Evolutionary conservation across 2,797 vertebrate genomes (phyloP).

Genomic region (Buphagus erythrorhynchus): DNA sequence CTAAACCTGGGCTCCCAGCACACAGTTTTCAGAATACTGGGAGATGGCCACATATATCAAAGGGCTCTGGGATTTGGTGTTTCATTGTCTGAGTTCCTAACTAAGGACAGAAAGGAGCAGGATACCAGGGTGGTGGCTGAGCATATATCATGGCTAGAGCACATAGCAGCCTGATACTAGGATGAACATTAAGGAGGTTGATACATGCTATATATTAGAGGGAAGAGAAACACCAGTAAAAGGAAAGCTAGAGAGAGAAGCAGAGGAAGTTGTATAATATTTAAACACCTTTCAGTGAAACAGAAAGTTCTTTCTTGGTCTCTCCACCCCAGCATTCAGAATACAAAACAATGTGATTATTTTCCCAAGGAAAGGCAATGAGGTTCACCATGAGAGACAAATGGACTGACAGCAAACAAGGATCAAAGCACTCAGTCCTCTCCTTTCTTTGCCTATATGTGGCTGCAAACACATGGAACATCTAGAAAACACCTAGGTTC

Average conservation of each 20-base stretch:
- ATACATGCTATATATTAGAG: neutral
- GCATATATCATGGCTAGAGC: neutral
- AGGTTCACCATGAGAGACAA: neutral
- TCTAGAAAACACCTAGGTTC: neutral
- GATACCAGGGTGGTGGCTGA: neutral
- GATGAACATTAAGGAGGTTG: neutral
- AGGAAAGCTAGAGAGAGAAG: neutral
- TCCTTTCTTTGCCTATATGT: neutral
- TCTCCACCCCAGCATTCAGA: neutral
- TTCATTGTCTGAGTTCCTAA: neutral
- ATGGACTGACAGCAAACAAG: neutral
- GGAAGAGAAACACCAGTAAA: neutral
- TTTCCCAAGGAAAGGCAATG: neutral
- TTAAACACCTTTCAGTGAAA: neutral
- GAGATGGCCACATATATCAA: accelerated
- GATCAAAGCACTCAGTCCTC: neutral
- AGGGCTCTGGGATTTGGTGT: neutral
- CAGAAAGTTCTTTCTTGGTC: neutral
- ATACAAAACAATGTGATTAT: neutral
- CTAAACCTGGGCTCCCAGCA: neutral
- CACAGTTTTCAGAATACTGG: neutral
- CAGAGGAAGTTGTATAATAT: neutral
- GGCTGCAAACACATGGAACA: neutral
- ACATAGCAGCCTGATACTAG: neutral
- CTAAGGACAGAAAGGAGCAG: neutral